These are phyloP conservation scores for Eurytoma adleriae DNA, from an alignment of 2,888 invertebrate species.

Conservation along the genomic window DNA sequence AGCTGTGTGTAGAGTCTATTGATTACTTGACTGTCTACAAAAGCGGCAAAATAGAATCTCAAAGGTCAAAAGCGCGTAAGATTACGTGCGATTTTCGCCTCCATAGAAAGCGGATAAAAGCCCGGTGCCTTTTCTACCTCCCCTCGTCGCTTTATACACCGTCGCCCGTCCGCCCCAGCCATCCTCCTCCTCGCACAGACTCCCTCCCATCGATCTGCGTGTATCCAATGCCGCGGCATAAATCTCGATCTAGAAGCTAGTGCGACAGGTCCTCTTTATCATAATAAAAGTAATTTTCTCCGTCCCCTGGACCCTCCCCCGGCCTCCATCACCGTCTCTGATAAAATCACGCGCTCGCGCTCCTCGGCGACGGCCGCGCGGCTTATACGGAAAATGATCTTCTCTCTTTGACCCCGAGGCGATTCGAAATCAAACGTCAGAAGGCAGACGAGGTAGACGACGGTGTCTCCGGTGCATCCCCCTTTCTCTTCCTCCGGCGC, in stretches of 20 bases:
- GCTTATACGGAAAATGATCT: constrained; percentile 41
- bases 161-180: background rate
- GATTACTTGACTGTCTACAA: background rate
- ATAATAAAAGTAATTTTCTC: constrained; percentile 56
- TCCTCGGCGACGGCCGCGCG: background rate
- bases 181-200: background rate
- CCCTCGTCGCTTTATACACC: background rate
- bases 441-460: constrained; percentile 11
- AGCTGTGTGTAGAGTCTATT: background rate
- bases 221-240: constrained; percentile 39
- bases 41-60: constrained; percentile 31
- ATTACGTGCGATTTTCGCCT: constrained; percentile 35
- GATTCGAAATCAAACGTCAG: constrained; percentile 50
- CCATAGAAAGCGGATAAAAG: constrained; percentile 16
- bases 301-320: constrained; percentile 10
- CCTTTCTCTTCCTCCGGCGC: constrained; percentile 18
- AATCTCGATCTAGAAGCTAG: constrained; percentile 38
- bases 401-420: constrained; percentile 46
- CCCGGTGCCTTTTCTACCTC: background rate
- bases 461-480: constrained; percentile 29
- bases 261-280: constrained; percentile 46
- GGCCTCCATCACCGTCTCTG: background rate
- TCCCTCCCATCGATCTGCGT: constrained; percentile 9
- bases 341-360: constrained; percentile 14
- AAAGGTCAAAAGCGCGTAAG: constrained; percentile 24